phyloP scores from a whole-genome alignment of 2,797 vertebrate species.

The Dicrostonyx torquatus region DNA sequence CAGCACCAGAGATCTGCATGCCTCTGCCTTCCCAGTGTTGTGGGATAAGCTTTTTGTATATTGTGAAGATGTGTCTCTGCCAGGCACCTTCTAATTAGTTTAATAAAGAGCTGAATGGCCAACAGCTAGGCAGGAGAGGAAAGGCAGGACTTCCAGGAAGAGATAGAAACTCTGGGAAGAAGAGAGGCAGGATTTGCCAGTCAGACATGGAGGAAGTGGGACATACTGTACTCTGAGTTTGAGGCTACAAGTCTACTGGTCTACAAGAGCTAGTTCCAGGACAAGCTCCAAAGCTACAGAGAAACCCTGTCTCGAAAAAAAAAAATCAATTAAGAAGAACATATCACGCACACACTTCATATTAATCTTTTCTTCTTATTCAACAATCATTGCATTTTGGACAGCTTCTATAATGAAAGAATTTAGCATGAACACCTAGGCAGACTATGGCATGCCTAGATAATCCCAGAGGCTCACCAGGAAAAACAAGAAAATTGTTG shows the following conservation, averaged over 20 bases:
- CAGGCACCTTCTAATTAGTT: too few relatives aligned
- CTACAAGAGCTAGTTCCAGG: too few relatives aligned
- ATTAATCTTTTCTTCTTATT: not conserved
- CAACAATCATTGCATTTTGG: not conserved
- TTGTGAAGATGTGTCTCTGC: too few relatives aligned
- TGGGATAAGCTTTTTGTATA: too few relatives aligned
- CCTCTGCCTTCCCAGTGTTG: not conserved
- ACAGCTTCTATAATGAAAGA: not conserved
- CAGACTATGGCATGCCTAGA: not conserved
- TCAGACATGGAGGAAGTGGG: not conserved
- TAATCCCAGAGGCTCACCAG: not conserved
- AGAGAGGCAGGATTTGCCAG: not conserved
- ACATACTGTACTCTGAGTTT: not conserved
- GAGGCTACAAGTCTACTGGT: too few relatives aligned
- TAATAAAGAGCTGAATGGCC: not conserved
- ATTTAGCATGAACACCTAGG: not conserved
- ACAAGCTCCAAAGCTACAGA: too few relatives aligned
- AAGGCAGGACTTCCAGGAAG: too few relatives aligned
- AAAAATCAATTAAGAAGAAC: not conserved
- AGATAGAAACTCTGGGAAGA: not conserved
- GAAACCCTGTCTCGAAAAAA: too few relatives aligned
- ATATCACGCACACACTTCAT: not conserved
- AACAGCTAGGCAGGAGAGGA: not conserved
- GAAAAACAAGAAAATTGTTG: not conserved
- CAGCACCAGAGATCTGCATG: not conserved